A percentile compares a stretch with the other conserved stretches of the same genome.
Evolutionary conservation across 2,797 vertebrate genomes (phyloP).

Genomic region (Onychomys torridus): DNA sequence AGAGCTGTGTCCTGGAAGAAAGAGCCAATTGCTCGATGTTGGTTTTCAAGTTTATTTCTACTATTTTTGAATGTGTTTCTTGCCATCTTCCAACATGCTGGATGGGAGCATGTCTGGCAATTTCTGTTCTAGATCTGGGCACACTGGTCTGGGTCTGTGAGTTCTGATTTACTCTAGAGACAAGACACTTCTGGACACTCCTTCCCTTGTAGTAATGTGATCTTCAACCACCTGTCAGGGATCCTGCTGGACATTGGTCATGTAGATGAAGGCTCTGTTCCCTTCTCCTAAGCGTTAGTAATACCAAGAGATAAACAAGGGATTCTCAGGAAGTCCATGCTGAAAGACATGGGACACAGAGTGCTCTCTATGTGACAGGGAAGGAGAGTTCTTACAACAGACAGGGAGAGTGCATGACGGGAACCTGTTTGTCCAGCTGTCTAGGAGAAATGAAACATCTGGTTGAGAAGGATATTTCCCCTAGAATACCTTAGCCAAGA

Average conservation of each 20-base stretch:
- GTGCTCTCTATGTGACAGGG: accelerated
- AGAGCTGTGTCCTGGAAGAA: neutral
- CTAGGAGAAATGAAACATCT: neutral
- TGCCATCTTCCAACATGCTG: neutral
- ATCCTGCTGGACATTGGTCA: neutral
- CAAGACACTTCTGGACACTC: neutral
- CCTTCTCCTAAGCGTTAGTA: too few species aligned
- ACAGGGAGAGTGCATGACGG: accelerated
- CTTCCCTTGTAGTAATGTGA: neutral
- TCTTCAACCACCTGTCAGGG: neutral
- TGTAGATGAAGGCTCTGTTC: neutral
- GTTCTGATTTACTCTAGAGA: neutral
- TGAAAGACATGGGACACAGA: neutral
- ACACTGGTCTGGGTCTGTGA: neutral
- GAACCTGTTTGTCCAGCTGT: neutral
- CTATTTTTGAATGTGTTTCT: neutral
- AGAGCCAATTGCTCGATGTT: neutral
- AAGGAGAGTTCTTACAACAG: neutral
- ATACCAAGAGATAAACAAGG: neutral
- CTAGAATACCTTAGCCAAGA: neutral
- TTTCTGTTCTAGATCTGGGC: neutral
- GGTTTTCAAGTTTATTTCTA: neutral
- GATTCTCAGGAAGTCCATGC: neutral
- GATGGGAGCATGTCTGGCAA: accelerated
- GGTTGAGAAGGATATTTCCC: too few species aligned